Percentiles rank a stretch among this genome's conserved stretches.
phyloP scores from a whole-genome alignment of 2,113 vertebrate genomes.

The Epinephelus cyanopodus region DNA sequence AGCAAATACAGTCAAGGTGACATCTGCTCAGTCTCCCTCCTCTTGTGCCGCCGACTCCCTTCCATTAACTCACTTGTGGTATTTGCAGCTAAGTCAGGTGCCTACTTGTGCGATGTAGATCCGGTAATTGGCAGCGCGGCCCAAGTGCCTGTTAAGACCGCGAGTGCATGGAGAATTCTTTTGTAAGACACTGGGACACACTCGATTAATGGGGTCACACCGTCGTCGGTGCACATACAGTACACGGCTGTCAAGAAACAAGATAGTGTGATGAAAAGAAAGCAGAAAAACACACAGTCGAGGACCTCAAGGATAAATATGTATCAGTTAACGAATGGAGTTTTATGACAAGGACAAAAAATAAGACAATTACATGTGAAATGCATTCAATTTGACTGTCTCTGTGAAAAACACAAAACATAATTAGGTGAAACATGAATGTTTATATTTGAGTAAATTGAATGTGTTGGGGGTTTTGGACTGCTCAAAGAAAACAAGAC shows the following conservation, averaged over 20 bases:
- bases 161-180: background rate
- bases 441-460: too few species aligned
- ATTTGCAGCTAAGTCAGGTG: conserved; percentile 49
- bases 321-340: background rate
- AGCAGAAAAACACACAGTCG: background rate
- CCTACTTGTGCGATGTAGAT: conserved; percentile 46
- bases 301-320: background rate
- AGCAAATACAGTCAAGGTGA: conserved; percentile 1
- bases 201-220: conserved; percentile 25
- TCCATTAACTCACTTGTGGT: conserved; percentile 33
- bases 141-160: conserved; percentile 45
- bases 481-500: too few species aligned
- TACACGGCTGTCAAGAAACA: background rate
- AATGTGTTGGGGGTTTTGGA: too few species aligned
- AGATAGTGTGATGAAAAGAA: background rate
- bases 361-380: background rate
- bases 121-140: conserved; percentile 40
- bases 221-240: conserved; percentile 2
- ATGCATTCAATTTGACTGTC: background rate
- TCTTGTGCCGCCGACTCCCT: conserved; percentile 2
- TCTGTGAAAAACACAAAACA: too few species aligned
- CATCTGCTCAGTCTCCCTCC: conserved; percentile 39
- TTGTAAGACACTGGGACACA: conserved; percentile 24
- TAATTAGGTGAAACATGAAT: too few species aligned
- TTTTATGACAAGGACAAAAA: background rate